phyloP scores from a whole-genome alignment of 2,113 vertebrate genomes.

The Anolis sagrei region DNA sequence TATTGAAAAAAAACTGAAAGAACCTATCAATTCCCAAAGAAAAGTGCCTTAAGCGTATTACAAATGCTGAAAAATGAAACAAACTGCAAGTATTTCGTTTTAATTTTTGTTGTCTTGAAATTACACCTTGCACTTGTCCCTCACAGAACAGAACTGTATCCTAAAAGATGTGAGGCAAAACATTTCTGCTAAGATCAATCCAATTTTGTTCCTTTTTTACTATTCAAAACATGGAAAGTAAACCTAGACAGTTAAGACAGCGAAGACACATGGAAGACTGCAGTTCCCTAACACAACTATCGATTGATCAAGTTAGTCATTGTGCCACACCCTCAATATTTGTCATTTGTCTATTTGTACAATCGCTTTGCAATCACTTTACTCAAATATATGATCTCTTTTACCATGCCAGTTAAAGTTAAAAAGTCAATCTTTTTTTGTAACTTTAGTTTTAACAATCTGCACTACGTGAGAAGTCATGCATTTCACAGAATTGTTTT shows the following conservation, averaged over 20 bases:
- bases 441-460: fast-evolving
- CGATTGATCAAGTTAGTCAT: background rate
- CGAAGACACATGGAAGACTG: background rate
- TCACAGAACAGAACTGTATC: background rate
- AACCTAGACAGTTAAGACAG: background rate
- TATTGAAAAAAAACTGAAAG: background rate
- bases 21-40: background rate
- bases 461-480: background rate
- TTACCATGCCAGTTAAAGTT: background rate
- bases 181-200: background rate
- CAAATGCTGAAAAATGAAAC: background rate
- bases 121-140: background rate
- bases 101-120: background rate
- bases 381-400: background rate
- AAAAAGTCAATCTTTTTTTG: conserved; percentile 5
- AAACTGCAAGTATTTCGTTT: background rate
- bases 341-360: background rate
- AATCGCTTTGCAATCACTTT: background rate
- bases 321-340: background rate
- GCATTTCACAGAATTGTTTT: background rate
- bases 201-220: background rate
- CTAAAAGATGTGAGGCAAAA: background rate
- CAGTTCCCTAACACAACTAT: background rate
- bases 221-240: background rate
- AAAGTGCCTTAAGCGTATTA: background rate